A percentile compares a stretch with the other conserved stretches of the same genome.
These are phyloP conservation scores for Drosophila anomalata DNA, from an alignment of 2,888 invertebrate species.

Conservation along the genomic window DNA sequence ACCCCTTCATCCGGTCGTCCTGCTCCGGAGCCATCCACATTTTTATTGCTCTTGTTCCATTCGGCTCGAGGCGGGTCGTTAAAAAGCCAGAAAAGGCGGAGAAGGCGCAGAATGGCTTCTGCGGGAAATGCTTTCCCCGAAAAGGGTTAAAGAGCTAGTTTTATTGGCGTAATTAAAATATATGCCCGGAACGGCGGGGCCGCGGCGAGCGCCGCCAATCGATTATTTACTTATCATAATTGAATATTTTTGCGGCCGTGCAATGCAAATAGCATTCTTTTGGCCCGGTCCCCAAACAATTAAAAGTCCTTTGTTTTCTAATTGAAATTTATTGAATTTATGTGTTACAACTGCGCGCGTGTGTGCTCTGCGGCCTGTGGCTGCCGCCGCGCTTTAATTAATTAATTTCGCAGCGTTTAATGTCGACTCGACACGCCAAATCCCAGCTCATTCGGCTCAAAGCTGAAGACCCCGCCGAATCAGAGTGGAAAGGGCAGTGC, in stretches of 20 bases:
- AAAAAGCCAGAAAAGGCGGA: slow-evolving; percentile 53
- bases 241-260: slow-evolving; percentile 32
- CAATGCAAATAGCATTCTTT: slow-evolving; percentile 46
- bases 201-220: slow-evolving; percentile 1
- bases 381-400: slow-evolving; percentile 70
- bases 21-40: slow-evolving; percentile 1
- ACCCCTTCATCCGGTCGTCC: too few species aligned
- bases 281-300: slow-evolving; percentile 27
- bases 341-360: slow-evolving; percentile 8
- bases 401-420: slow-evolving; percentile 73
- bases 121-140: slow-evolving; percentile 47
- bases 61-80: slow-evolving; percentile 60
- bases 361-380: slow-evolving; percentile 26
- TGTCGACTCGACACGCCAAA: slow-evolving; percentile 62
- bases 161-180: slow-evolving; percentile 72
- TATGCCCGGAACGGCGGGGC: slow-evolving; percentile 20
- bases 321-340: slow-evolving; percentile 51
- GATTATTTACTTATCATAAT: slow-evolving; percentile 54
- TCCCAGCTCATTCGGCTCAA: slow-evolving; percentile 10
- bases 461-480: slow-evolving; percentile 9
- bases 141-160: slow-evolving; percentile 57
- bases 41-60: slow-evolving; percentile 71
- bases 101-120: slow-evolving; percentile 50
- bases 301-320: slow-evolving; percentile 49
- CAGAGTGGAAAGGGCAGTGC: slow-evolving; percentile 14